Percentiles rank a stretch among this genome's conserved stretches.
phyloP scores from a whole-genome alignment of 2,888 invertebrate genomes.

The Eumacrocentrus americanus region DNA sequence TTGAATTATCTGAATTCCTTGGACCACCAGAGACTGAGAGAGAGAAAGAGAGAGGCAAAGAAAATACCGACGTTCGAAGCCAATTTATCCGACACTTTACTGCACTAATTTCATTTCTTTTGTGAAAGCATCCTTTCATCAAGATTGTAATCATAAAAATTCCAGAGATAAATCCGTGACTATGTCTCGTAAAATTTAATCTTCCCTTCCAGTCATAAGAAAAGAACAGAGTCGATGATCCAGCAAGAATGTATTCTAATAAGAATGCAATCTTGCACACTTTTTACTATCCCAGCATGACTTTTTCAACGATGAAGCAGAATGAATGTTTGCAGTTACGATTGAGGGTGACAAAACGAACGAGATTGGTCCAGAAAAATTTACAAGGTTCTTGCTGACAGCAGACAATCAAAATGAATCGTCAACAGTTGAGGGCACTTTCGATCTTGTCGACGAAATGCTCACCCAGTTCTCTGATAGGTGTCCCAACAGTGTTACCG shows the following conservation, averaged over 20 bases:
- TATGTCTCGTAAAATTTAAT: neutral
- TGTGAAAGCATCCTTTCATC: neutral
- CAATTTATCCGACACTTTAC: constrained; percentile 7
- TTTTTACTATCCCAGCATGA: too few relatives aligned
- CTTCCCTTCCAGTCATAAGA: too few relatives aligned
- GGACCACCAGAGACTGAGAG: neutral
- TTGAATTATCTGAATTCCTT: constrained; percentile 14
- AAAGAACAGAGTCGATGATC: too few relatives aligned
- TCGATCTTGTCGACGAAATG: constrained; percentile 63
- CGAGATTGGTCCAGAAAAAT: constrained; percentile 71
- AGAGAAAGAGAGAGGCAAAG: neutral
- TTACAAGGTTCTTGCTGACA: constrained; percentile 79
- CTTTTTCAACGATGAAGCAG: too few relatives aligned
- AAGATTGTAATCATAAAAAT: constrained; percentile 6
- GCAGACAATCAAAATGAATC: constrained; percentile 70
- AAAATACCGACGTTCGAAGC: neutral
- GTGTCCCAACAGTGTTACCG: constrained; percentile 84
- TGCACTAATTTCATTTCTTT: neutral
- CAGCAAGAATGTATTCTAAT: too few relatives aligned
- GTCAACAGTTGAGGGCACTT: constrained; percentile 52
- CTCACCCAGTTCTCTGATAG: constrained; percentile 76
- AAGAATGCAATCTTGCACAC: too few relatives aligned
- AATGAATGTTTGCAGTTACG: constrained; percentile 64
- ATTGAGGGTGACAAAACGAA: constrained; percentile 67
- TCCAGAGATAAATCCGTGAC: neutral